phyloP scores from a whole-genome alignment of 2,797 vertebrate species.

The Artibeus lituratus region DNA sequence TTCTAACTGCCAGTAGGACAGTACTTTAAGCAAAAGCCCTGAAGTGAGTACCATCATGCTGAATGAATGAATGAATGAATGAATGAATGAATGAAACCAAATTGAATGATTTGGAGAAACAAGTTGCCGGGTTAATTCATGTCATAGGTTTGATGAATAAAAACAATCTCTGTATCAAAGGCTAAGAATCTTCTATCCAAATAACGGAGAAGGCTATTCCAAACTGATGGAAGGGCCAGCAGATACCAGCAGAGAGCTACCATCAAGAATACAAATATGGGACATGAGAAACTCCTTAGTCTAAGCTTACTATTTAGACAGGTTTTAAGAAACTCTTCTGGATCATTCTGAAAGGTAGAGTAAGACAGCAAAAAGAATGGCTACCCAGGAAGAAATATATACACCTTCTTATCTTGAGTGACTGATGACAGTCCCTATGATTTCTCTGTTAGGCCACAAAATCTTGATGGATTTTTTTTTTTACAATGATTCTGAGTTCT shows the following conservation, averaged over 20 bases:
- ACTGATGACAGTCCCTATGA: background rate
- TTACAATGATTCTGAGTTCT: background rate
- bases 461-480: background rate
- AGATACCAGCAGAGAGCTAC: background rate
- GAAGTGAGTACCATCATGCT: too few relatives aligned
- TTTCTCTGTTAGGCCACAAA: background rate
- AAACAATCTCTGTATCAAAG: background rate
- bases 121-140: background rate
- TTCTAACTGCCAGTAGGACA: background rate
- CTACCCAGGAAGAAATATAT: background rate
- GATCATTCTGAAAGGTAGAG: background rate
- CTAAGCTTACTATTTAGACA: background rate
- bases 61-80: background rate
- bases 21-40: background rate
- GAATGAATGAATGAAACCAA: background rate
- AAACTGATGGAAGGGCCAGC: background rate
- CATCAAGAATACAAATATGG: background rate
- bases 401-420: background rate
- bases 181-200: background rate
- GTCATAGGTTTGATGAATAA: background rate
- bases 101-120: background rate
- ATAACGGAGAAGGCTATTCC: background rate
- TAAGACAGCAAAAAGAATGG: background rate
- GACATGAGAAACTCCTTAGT: background rate
- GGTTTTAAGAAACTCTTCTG: background rate